Evolutionary conservation across 2,888 invertebrate species (phyloP).

Genomic region (Drosophila maculinotata): DNA sequence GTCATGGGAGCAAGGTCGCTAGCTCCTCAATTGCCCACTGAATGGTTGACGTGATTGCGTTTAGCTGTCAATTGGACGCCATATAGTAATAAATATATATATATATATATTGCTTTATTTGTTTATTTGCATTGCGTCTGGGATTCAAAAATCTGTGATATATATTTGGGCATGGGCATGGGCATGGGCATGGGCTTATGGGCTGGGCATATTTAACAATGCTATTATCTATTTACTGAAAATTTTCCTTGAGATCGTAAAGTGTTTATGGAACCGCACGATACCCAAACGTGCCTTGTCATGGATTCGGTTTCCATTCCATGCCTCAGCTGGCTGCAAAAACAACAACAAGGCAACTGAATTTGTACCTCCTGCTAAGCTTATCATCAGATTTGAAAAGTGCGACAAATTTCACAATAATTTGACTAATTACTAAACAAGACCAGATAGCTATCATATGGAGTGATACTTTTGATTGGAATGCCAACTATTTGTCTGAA

Average conservation of each 20-base stretch:
- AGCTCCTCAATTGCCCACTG: neutral
- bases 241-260: slow-evolving; percentile 66
- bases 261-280: slow-evolving; percentile 47
- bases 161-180: slow-evolving; percentile 43
- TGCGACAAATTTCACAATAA: slow-evolving; percentile 42
- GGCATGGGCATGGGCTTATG: slow-evolving; percentile 33
- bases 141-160: slow-evolving; percentile 29
- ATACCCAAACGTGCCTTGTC: slow-evolving; percentile 37
- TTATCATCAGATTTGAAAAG: slow-evolving; percentile 33
- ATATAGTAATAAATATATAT: slow-evolving; percentile 26
- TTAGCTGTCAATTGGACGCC: slow-evolving; percentile 32
- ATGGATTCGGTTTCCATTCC: slow-evolving; percentile 17
- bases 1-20: slow-evolving; percentile 47
- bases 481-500: slow-evolving; percentile 56
- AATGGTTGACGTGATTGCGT: slow-evolving; percentile 29
- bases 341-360: too few species aligned
- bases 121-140: slow-evolving; percentile 54
- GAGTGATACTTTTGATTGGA: slow-evolving; percentile 35
- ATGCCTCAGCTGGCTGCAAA: neutral
- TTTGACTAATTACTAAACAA: slow-evolving; percentile 39
- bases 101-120: slow-evolving; percentile 63
- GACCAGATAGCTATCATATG: neutral
- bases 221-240: slow-evolving; percentile 55
- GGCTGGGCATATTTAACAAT: slow-evolving; percentile 30
- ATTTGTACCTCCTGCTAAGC: slow-evolving; percentile 11